These are phyloP conservation scores for Girardinus metallicus DNA, from an alignment of 2,797 vertebrate species.

Conservation along the genomic window DNA sequence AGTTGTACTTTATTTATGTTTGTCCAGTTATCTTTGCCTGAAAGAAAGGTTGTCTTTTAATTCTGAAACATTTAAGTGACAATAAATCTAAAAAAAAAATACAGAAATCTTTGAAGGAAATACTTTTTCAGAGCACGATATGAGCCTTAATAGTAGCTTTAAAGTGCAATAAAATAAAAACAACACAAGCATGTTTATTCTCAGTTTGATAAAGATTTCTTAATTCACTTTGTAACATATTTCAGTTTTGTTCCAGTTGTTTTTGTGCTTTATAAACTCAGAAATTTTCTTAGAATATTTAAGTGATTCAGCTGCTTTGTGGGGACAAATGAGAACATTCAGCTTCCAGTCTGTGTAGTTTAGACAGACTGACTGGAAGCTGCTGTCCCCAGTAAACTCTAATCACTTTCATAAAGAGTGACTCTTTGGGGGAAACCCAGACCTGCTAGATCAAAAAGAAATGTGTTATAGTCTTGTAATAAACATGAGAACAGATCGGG, in stretches of 20 bases:
- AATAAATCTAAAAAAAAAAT: neutral
- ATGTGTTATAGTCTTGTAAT: neutral
- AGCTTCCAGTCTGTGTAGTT: neutral
- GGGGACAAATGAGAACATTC: neutral
- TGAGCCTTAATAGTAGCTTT: neutral
- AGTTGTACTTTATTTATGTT: neutral
- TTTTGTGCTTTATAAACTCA: neutral
- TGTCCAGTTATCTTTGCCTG: neutral
- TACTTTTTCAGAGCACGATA: neutral
- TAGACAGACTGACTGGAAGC: neutral
- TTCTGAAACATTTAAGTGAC: slow-evolving; percentile 2
- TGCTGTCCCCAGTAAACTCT: neutral
- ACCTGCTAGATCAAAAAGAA: neutral
- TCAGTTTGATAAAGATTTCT: neutral
- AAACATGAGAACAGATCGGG: neutral
- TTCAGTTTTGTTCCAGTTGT: neutral
- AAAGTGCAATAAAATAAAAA: slow-evolving; percentile 4
- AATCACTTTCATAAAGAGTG: neutral
- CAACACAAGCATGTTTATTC: neutral
- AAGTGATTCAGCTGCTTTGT: neutral
- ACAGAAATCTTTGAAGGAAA: neutral
- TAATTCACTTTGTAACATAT: neutral
- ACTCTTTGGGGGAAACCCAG: neutral
- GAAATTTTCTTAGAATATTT: neutral
- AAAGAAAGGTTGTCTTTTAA: neutral